A percentile compares a stretch with the other conserved stretches of the same genome.
phyloP scores from a whole-genome alignment of 2,797 vertebrate species.

The Poecilia velifera region DNA sequence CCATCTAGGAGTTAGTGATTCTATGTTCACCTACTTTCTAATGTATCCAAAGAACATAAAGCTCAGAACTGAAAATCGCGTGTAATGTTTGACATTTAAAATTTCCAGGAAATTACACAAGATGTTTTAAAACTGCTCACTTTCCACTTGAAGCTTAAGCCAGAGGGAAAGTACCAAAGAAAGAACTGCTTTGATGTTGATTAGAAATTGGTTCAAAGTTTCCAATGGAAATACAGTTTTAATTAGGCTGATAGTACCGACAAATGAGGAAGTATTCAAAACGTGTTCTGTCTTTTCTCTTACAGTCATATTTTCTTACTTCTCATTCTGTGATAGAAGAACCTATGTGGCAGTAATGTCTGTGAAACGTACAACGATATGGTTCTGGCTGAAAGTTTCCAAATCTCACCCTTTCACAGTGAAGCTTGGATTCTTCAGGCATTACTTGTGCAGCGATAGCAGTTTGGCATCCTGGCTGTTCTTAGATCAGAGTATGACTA shows the following conservation, averaged over 20 bases:
- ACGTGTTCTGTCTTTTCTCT: not conserved
- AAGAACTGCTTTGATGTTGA: conserved; percentile 31
- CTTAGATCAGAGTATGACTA: conserved; percentile 66
- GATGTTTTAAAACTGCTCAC: conserved; percentile 2
- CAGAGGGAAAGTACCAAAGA: conserved; percentile 10
- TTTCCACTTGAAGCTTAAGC: not conserved
- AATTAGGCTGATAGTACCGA: no score
- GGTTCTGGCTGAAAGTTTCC: conserved; percentile 43
- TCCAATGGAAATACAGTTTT: conserved; percentile 6
- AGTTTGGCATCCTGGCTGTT: conserved; percentile 43
- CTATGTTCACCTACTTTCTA: conserved; percentile 20
- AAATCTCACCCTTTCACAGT: conserved; percentile 33
- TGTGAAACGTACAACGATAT: conserved; percentile 11
- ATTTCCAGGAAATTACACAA: conserved; percentile 6
- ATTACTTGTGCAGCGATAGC: conserved; percentile 38
- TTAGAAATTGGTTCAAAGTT: conserved; percentile 31
- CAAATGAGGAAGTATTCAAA: not conserved
- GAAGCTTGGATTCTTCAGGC: conserved; percentile 39
- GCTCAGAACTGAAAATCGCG: conserved; percentile 55
- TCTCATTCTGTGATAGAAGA: not conserved
- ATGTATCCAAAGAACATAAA: conserved; percentile 44
- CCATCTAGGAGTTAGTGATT: not conserved
- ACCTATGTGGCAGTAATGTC: not conserved
- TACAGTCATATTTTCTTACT: not conserved
- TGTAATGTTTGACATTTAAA: conserved; percentile 14